phyloP scores from a whole-genome alignment of 1,140 invertebrate species.

The Calliopsis andreniformis region DNA sequence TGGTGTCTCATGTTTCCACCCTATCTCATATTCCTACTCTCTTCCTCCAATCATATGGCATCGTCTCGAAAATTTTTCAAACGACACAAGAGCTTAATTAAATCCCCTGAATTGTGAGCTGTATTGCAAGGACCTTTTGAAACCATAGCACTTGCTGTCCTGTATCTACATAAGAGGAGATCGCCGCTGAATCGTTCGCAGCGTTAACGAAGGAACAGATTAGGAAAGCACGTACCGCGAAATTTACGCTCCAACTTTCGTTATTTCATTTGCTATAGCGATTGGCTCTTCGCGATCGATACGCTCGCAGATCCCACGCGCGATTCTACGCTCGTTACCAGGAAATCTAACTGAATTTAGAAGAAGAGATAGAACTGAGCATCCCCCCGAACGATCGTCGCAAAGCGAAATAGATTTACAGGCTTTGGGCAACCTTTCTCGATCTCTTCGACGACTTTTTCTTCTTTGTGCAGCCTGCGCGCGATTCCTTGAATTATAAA shows the following conservation, averaged over 20 bases:
- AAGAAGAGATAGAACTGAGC: constrained; percentile 4
- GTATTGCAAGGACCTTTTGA: too few relatives aligned
- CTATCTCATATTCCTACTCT: too few relatives aligned
- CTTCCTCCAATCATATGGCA: too few relatives aligned
- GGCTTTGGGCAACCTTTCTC: too few relatives aligned
- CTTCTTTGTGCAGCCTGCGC: not conserved
- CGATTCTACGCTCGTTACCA: not conserved
- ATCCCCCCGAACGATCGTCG: not conserved
- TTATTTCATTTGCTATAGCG: not conserved
- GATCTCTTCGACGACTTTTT: not conserved
- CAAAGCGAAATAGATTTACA: not conserved
- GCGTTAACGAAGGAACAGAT: not conserved
- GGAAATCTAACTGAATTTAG: not conserved
- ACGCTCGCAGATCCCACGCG: not conserved
- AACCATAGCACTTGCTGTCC: too few relatives aligned
- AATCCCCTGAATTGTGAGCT: too few relatives aligned
- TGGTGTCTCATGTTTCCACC: too few relatives aligned
- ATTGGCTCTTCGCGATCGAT: not conserved
- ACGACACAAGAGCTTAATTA: too few relatives aligned
- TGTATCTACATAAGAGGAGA: too few relatives aligned
- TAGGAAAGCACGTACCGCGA: not conserved
- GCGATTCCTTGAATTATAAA: not conserved
- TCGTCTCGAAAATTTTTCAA: too few relatives aligned
- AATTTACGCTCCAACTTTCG: constrained; percentile 15
- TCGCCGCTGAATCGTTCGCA: not conserved